Evolutionary conservation across 2,797 vertebrate species (phyloP).

Genomic region (Lithobates pipiens): DNA sequence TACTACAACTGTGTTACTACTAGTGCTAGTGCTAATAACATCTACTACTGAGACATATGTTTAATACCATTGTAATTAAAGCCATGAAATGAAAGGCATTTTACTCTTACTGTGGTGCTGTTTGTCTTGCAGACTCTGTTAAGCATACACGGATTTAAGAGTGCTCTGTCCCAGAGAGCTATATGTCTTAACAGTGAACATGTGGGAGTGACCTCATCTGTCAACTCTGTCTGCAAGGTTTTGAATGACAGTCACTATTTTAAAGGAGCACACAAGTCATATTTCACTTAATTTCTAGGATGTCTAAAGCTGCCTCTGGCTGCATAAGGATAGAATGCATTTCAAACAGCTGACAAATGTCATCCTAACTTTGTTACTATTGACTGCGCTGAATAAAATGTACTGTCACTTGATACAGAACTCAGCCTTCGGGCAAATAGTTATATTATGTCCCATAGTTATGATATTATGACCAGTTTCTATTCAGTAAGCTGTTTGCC

Average conservation of each 20-base stretch:
- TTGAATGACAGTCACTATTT: slow-evolving; percentile 71
- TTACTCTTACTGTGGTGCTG: slow-evolving; percentile 50
- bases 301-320: not conserved
- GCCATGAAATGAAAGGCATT: not conserved
- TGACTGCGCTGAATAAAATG: not conserved
- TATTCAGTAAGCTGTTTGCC: too few relatives aligned
- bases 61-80: not conserved
- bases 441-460: not conserved
- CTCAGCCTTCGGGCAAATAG: not conserved
- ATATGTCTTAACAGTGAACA: slow-evolving; percentile 60
- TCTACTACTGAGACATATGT: too few relatives aligned
- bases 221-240: slow-evolving; percentile 70
- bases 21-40: too few relatives aligned
- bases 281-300: slow-evolving; percentile 61
- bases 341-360: slow-evolving; percentile 32
- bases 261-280: slow-evolving; percentile 64
- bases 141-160: slow-evolving; percentile 37
- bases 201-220: slow-evolving; percentile 65
- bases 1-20: too few relatives aligned
- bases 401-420: slow-evolving; percentile 7
- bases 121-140: slow-evolving; percentile 28
- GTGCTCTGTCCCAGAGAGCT: slow-evolving; percentile 62
- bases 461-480: not conserved
- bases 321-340: not conserved
- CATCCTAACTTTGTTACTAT: not conserved